A percentile compares a stretch with the other conserved stretches of the same genome.
phyloP scores from a whole-genome alignment of 2,888 invertebrate species.

The Selenia dentaria region DNA sequence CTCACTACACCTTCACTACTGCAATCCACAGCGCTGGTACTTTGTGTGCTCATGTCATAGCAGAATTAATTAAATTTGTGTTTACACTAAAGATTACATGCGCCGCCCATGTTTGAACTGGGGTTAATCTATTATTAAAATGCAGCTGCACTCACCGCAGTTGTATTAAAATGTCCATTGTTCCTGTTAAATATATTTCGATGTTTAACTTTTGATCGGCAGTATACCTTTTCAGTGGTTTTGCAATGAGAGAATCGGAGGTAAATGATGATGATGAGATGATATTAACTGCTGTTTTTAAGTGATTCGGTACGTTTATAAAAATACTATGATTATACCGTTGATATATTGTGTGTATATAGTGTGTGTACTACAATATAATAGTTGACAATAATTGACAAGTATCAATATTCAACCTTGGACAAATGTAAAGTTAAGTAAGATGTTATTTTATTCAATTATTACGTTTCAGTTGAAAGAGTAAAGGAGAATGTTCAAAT shows the following conservation, averaged over 20 bases:
- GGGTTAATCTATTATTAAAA: constrained; percentile 73
- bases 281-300: too few species aligned
- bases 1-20: constrained; percentile 12
- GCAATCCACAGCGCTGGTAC: constrained; percentile 14
- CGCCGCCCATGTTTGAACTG: constrained; percentile 51
- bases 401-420: too few species aligned
- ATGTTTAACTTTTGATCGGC: constrained; percentile 28
- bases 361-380: too few species aligned
- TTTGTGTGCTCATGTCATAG: constrained; percentile 50
- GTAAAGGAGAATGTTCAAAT: too few species aligned
- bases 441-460: too few species aligned
- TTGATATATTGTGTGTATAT: too few species aligned
- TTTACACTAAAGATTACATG: constrained; percentile 70
- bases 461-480: too few species aligned
- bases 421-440: too few species aligned
- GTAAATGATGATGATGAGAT: background rate
- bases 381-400: too few species aligned
- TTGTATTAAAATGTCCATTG: constrained; percentile 40
- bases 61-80: constrained; percentile 71
- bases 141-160: constrained; percentile 55
- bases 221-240: constrained; percentile 21
- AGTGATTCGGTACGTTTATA: too few species aligned
- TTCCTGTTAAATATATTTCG: constrained; percentile 39
- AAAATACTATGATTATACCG: too few species aligned
- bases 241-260: background rate